Conservation (phyloP, 2,113 vertebrate genomes). For the Electrona antarctica region DNA sequence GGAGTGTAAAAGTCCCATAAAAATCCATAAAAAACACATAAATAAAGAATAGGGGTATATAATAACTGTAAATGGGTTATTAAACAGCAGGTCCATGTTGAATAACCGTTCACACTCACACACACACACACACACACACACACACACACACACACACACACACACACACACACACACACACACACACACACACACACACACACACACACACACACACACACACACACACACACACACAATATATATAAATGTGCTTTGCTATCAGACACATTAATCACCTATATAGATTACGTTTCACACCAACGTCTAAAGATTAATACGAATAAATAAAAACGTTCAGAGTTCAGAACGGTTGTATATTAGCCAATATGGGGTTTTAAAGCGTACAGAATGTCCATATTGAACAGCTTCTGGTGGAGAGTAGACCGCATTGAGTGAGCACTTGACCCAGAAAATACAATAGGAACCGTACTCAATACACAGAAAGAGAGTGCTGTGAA, state of each 20-base stretch:
- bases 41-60: no score
- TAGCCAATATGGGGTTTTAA: constrained; percentile 4
- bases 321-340: no score
- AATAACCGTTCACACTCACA: no score
- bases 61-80: no score
- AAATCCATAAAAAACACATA: constrained; percentile 8
- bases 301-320: no score
- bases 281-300: no score
- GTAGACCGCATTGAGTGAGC: constrained; percentile 24
- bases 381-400: neutral
- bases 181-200: constrained; percentile 1
- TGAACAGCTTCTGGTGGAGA: constrained; percentile 15
- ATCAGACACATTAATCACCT: no score
- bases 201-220: constrained; percentile 19
- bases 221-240: neutral
- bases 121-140: no score
- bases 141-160: no score
- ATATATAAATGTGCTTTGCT: no score
- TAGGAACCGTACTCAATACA: constrained; percentile 17
- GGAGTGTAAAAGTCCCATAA: neutral
- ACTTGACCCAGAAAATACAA: constrained; percentile 37
- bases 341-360: neutral
- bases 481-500: neutral
- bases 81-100: no score
- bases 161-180: no score